phyloP scores from a whole-genome alignment of 2,113 vertebrate species.

The Halcyon senegalensis region DNA sequence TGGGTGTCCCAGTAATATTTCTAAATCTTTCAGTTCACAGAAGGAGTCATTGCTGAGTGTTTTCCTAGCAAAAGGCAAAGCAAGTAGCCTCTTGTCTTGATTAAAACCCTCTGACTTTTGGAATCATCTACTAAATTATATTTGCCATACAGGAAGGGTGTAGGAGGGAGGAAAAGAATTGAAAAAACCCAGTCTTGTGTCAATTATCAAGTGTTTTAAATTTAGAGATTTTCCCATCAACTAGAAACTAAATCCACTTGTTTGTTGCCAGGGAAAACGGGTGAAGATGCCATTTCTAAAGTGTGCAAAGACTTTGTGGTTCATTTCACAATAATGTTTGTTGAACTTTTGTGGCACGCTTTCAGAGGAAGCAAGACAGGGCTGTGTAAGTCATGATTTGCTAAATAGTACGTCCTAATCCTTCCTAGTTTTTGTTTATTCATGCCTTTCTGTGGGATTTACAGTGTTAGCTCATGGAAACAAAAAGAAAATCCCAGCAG shows the following conservation, averaged over 20 bases:
- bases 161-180: conserved; percentile 37
- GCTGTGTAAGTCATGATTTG: conserved; percentile 72
- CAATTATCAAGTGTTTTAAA: conserved; percentile 59
- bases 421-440: conserved; percentile 76
- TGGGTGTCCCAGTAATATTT: neutral
- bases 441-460: conserved; percentile 73
- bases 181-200: conserved; percentile 36
- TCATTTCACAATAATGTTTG: conserved; percentile 75
- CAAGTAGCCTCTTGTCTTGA: neutral
- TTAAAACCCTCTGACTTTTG: conserved; percentile 38
- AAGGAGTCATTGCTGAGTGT: neutral
- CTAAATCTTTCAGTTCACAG: neutral
- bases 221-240: conserved; percentile 51
- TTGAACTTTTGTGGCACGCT: conserved; percentile 68
- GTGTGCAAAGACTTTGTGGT: conserved; percentile 63
- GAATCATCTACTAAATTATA: conserved; percentile 34
- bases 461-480: conserved; percentile 68
- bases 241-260: conserved; percentile 52
- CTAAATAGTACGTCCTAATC: conserved; percentile 76
- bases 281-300: conserved; percentile 61
- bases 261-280: conserved; percentile 44
- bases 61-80: conserved; percentile 26
- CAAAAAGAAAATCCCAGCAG: conserved; percentile 59
- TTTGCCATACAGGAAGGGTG: conserved; percentile 40
- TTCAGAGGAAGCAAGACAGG: conserved; percentile 70